These are phyloP conservation scores for Clarias platycephalus DNA, from an alignment of 2,797 vertebrate genomes.

Conservation along the genomic window DNA sequence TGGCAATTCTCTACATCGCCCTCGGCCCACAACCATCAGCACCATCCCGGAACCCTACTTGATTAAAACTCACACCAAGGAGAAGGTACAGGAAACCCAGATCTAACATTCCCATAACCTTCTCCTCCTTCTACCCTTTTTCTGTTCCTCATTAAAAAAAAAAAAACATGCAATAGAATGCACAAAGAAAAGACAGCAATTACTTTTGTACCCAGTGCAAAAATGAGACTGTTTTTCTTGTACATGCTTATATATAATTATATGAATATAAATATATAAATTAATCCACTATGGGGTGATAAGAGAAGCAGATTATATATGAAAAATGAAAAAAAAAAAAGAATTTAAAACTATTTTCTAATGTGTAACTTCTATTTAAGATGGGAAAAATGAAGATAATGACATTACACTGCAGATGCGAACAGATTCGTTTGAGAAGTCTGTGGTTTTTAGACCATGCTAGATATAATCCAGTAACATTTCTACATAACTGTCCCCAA, in stretches of 20 bases:
- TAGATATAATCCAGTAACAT: constrained; percentile 79
- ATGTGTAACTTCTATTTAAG: constrained; percentile 91
- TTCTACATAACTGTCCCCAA: constrained; percentile 77
- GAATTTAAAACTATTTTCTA: constrained; percentile 92
- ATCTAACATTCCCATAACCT: constrained; percentile 78
- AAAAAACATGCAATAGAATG: constrained; percentile 89
- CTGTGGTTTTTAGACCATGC: constrained; percentile 77
- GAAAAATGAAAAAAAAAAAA: constrained; percentile 77
- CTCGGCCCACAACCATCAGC: constrained; percentile 80
- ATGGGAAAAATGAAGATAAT: constrained; percentile 69
- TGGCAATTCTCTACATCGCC: constrained; percentile 88
- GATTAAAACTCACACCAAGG: constrained; percentile 93
- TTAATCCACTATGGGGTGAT: constrained; percentile 81
- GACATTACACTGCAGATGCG: constrained; percentile 71
- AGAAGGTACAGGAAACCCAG: constrained; percentile 98
- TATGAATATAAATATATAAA: constrained; percentile 74
- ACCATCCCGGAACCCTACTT: constrained; percentile 86
- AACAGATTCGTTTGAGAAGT: constrained; percentile 72
- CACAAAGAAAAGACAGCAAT: constrained; percentile 83
- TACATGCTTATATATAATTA: constrained; percentile 94
- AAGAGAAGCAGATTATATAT: constrained; percentile 89
- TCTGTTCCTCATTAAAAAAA: constrained; percentile 66
- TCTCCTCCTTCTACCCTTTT: constrained; percentile 59
- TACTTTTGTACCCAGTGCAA: constrained; percentile 94
- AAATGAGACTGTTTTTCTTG: constrained; percentile 89